A percentile compares a stretch with the other conserved stretches of the same genome.
These are phyloP conservation scores for Orycteropus afer DNA, from an alignment of 2,113 vertebrate genomes.

Conservation along the genomic window DNA sequence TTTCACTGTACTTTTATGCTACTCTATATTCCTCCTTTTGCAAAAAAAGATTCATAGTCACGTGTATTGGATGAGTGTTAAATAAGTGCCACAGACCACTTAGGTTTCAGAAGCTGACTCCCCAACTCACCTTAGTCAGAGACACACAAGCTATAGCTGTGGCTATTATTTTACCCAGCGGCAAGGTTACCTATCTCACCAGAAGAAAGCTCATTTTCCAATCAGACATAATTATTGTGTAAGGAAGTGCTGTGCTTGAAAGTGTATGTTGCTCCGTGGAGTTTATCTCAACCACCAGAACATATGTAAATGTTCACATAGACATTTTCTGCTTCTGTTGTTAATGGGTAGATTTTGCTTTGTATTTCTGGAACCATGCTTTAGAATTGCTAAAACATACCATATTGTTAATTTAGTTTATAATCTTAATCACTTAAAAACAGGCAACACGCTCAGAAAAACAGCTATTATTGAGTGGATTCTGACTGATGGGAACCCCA, in stretches of 20 bases:
- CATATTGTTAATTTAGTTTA: not conserved
- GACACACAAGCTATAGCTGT: not conserved
- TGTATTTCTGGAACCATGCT: not conserved
- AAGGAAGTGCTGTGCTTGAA: not conserved
- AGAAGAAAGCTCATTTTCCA: conserved; percentile 50
- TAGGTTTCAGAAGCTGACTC: not conserved
- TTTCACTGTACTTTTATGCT: not conserved
- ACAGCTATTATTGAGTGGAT: not conserved
- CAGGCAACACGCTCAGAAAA: not conserved
- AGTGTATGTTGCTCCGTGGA: not conserved
- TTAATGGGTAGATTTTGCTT: not conserved
- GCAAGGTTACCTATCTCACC: not conserved
- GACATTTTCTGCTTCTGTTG: not conserved
- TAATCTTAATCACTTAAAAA: not conserved
- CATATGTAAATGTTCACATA: not conserved
- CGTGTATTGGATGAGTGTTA: not conserved
- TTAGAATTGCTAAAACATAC: not conserved
- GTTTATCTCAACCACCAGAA: not conserved
- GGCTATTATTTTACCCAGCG: conserved; percentile 14
- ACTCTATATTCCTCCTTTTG: not conserved
- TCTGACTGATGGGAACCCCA: not conserved
- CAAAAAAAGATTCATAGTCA: not conserved
- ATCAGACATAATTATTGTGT: conserved; percentile 27
- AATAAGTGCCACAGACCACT: not conserved
- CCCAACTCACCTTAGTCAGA: not conserved